These are phyloP conservation scores for Progne subis DNA, from an alignment of 2,113 vertebrate genomes.

Conservation along the genomic window DNA sequence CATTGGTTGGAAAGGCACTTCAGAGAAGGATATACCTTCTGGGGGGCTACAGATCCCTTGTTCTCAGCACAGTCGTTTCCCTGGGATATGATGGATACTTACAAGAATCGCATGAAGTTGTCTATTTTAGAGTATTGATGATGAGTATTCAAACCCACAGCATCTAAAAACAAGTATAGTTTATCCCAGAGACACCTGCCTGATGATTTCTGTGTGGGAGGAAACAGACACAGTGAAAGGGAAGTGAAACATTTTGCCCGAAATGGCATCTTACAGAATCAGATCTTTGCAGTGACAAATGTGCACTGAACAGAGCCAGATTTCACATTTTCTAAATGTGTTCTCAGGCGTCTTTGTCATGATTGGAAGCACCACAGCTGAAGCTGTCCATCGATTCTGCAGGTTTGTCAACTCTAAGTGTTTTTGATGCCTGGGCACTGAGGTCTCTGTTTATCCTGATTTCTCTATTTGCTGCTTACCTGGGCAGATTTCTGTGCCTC, in stretches of 20 bases:
- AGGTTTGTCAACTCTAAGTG: neutral
- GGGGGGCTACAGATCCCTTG: neutral
- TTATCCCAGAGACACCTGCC: conserved; percentile 52
- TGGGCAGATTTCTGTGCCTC: neutral
- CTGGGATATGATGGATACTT: neutral
- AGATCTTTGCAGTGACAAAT: conserved; percentile 42
- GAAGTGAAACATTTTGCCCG: neutral
- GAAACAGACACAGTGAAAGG: conserved; percentile 55
- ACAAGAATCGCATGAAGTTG: neutral
- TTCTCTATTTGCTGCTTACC: neutral
- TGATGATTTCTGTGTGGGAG: conserved; percentile 48
- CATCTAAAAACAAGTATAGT: conserved; percentile 49
- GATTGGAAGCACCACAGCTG: neutral
- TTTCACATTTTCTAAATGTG: conserved; percentile 34
- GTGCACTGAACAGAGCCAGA: neutral
- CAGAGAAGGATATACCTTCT: neutral
- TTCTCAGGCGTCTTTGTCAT: neutral
- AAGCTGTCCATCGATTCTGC: neutral
- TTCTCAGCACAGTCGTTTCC: neutral
- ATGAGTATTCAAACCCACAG: conserved; percentile 36
- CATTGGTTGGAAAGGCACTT: neutral
- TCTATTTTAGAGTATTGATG: conserved; percentile 32
- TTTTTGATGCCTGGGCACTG: neutral
- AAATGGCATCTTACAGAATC: conserved; percentile 42
- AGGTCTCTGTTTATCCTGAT: neutral